Base-by-base conservation (phyloP, 1,140 invertebrate species). In the Pseudomyrmex cubaensis region DNA sequence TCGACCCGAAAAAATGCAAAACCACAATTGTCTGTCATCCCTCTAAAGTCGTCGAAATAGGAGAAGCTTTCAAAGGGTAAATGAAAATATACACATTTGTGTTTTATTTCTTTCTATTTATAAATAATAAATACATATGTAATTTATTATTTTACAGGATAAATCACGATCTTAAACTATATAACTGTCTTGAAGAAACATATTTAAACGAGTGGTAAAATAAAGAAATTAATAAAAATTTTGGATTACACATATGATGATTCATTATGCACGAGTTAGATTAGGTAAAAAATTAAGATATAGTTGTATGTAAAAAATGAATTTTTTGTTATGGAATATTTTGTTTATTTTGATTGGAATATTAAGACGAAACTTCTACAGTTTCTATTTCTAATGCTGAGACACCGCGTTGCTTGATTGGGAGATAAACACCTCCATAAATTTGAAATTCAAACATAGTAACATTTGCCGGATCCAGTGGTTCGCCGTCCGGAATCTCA, bases 1-100 rank as follows among this genome's bases (percentile, higher is more conserved):
- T 97, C 89, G 94, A 96, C 90, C 92, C 95, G 8, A 92, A 93
- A 15, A 87, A 93, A 56, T 94, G 95, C 57, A 96, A 96, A 89
- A 96, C 96, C 57, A 95, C 96, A 56, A 92, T 98, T 70, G 96
- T 97, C 46, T 98, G 97, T 91, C 96, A 97, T 92, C 96, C 97
- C n/a, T 95, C 95, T 63, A 97, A 98, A 94, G 95, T 96, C 56
- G 90, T 95, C 17, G 96, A 97, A 91, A 94, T 97, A 72, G 93
- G 94, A 22, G 92, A 94, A 12, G 95, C 95, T 56, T 97, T 98
- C 87, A 95, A 95, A 90, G 94, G 95, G 97, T 97, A 93, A 95
- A 95, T 95, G 85, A 66, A 78, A 63, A 25, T 73, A 22, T 61
- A 84, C 84, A 35, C 35, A 35, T 80, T 75, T 17, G 22, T 62